Evolutionary conservation across 1,140 invertebrate genomes (phyloP).

Genomic region (Cotesia glomerata): DNA sequence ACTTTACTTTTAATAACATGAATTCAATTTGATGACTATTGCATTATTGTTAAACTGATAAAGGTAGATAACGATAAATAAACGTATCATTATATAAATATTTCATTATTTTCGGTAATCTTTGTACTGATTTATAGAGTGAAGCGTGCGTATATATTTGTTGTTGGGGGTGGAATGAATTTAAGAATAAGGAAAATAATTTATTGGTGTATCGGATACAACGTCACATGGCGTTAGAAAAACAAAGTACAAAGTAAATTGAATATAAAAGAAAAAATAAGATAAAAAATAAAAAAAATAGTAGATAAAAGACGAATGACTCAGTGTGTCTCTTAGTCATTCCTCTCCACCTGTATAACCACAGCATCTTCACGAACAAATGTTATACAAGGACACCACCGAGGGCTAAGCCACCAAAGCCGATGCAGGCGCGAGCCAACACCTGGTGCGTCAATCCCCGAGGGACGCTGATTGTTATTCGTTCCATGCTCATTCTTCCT

Average conservation of each 20-base stretch:
- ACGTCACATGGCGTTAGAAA: too few species aligned
- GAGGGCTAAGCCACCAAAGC: slow-evolving; percentile 54
- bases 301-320: slow-evolving; percentile 12
- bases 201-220: too few species aligned
- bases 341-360: slow-evolving; percentile 13
- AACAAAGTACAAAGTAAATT: background rate
- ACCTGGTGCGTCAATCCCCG: slow-evolving; percentile 59
- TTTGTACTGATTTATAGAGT: too few species aligned
- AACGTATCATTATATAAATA: too few species aligned
- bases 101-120: too few species aligned
- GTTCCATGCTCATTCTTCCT: slow-evolving; percentile 44
- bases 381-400: slow-evolving; percentile 4
- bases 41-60: too few species aligned
- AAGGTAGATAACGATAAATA: too few species aligned
- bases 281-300: background rate
- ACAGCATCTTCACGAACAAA: slow-evolving; percentile 19
- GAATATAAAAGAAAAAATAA: background rate
- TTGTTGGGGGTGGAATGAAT: too few species aligned
- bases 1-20: background rate
- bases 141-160: too few species aligned
- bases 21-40: background rate
- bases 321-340: slow-evolving; percentile 8
- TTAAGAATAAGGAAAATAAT: too few species aligned
- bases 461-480: slow-evolving; percentile 58
- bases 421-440: slow-evolving; percentile 52